phyloP scores from a whole-genome alignment of 2,797 vertebrate species.

The Bufotes viridis region DNA sequence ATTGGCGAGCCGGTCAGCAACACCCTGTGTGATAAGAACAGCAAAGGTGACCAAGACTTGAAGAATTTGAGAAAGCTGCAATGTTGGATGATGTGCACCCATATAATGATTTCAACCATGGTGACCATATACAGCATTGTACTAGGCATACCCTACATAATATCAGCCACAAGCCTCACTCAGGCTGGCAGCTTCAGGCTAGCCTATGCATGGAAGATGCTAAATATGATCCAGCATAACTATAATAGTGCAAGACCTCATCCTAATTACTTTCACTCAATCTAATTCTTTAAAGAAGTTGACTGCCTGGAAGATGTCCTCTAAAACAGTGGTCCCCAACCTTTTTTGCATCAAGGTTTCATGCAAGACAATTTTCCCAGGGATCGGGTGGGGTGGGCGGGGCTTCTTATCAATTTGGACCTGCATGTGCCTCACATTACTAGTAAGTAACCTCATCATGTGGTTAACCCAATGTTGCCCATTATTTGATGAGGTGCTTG shows the following conservation, averaged over 20 bases:
- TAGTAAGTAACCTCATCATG: too few species aligned
- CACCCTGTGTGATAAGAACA: not conserved
- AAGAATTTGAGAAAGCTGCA: not conserved
- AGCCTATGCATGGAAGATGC: not conserved
- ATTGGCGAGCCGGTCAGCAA: slow-evolving; percentile 77
- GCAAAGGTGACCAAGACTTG: not conserved
- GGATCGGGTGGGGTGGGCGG: too few species aligned
- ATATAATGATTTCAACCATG: too few species aligned
- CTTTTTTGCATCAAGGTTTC: too few species aligned
- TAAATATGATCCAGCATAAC: not conserved
- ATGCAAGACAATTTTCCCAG: too few species aligned
- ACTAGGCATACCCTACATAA: not conserved
- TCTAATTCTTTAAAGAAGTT: not conserved
- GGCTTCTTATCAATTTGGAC: too few species aligned
- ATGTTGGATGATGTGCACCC: not conserved
- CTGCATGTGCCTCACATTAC: too few species aligned
- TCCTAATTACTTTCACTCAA: not conserved
- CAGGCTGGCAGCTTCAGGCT: not conserved
- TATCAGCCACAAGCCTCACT: too few species aligned
- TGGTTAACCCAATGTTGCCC: too few species aligned
- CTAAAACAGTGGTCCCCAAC: too few species aligned
- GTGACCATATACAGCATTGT: too few species aligned
- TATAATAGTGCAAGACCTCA: not conserved
- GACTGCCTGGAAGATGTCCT: not conserved
- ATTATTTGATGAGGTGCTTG: too few species aligned